These are phyloP conservation scores for Argentina silus DNA, from an alignment of 2,797 vertebrate species.

Conservation along the genomic window DNA sequence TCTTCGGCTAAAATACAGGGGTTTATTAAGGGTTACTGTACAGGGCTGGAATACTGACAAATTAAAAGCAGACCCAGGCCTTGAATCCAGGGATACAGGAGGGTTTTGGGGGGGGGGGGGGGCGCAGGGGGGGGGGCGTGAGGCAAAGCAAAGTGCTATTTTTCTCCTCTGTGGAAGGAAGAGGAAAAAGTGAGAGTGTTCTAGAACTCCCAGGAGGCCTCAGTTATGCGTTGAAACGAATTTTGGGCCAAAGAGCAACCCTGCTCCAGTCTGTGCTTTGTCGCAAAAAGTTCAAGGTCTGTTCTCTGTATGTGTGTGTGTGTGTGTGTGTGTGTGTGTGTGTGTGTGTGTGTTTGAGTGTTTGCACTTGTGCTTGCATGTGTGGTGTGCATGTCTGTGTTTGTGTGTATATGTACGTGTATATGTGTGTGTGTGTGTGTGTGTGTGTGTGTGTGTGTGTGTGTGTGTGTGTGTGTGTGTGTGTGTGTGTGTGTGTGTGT, in stretches of 20 bases:
- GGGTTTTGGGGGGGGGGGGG: constrained; percentile 11
- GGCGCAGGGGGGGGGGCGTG: constrained; percentile 7
- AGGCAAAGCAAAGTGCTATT: constrained; percentile 38
- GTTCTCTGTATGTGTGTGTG: constrained; percentile 10
- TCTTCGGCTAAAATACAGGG: constrained; percentile 12
- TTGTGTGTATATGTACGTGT: neutral
- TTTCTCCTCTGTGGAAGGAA: constrained; percentile 46
- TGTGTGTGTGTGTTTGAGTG: neutral
- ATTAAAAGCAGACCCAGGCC: constrained; percentile 50
- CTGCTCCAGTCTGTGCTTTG: constrained; percentile 50
- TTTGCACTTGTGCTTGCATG: neutral
- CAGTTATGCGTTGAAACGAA: constrained; percentile 61
- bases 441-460: neutral
- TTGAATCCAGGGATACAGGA: constrained; percentile 11
- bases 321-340: too few relatives aligned
- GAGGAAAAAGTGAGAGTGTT: constrained; percentile 42
- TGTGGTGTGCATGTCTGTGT: constrained; percentile 2
- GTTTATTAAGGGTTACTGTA: neutral
- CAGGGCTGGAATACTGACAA: constrained; percentile 16
- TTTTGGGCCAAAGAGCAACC: constrained; percentile 54
- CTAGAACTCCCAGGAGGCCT: constrained; percentile 56
- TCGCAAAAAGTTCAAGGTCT: constrained; percentile 44
- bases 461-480: too few relatives aligned
- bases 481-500: constrained; percentile 8
- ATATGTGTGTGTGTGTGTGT: constrained; percentile 1